Evolutionary conservation across 64 coral and sea anemone genomes (phyloP).

Genomic region (Actinia equina): DNA sequence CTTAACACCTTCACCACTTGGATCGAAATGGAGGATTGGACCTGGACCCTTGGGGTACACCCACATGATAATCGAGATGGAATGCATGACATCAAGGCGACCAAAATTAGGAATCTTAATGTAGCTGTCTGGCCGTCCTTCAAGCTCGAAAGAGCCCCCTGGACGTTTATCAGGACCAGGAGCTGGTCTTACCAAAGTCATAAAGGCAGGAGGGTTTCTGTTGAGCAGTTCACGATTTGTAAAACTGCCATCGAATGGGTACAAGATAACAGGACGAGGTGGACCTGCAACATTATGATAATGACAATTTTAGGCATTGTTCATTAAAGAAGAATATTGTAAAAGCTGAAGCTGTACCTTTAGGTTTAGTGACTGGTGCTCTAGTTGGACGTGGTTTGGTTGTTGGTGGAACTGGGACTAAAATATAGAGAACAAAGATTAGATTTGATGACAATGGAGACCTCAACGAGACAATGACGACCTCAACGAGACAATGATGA

Average conservation of each 20-base stretch:
- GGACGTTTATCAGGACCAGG: conserved; percentile 36
- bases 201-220: conserved; percentile 32
- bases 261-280: conserved; percentile 32
- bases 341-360: neutral
- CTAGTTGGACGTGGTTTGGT: conserved; percentile 11
- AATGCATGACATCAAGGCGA: conserved; percentile 40
- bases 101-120: conserved; percentile 49
- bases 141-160: conserved; percentile 32
- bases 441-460: neutral
- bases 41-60: conserved; percentile 45
- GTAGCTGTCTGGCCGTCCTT: conserved; percentile 46
- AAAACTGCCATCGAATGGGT: conserved; percentile 34
- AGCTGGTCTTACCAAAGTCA: conserved; percentile 12
- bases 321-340: neutral
- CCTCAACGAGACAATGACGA: too few relatives aligned
- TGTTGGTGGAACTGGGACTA: conserved; percentile 8
- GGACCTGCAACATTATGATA: neutral
- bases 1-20: conserved; percentile 22
- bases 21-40: conserved; percentile 46
- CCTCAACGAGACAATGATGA: too few relatives aligned
- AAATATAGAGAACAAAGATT: neutral
- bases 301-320: neutral
- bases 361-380: neutral
- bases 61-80: conserved; percentile 58
- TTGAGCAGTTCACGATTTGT: conserved; percentile 25